These are phyloP conservation scores for Nyctalus aviator DNA, from an alignment of 2,797 vertebrate species.

Conservation along the genomic window DNA sequence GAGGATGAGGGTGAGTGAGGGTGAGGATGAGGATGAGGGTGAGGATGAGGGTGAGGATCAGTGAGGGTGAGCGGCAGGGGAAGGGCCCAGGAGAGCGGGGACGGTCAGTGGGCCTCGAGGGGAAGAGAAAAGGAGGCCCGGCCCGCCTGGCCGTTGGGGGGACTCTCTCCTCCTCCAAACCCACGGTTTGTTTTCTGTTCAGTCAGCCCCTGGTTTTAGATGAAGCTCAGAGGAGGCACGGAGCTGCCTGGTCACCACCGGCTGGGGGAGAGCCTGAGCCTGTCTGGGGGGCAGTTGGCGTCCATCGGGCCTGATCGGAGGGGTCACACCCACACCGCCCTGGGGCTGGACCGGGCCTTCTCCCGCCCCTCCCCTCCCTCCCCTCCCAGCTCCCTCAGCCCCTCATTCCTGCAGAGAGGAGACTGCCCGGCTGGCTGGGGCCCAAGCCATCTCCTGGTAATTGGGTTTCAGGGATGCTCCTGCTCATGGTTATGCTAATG, in stretches of 20 bases:
- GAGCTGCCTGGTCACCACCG: neutral
- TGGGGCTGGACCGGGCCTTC: neutral
- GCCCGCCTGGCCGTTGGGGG: neutral
- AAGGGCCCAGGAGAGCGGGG: neutral
- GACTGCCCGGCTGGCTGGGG: conserved; percentile 73
- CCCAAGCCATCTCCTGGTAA: conserved; percentile 78
- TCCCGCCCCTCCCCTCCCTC: neutral
- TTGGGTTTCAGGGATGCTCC: conserved; percentile 77
- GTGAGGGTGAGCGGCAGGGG: no score
- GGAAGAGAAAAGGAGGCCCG: neutral
- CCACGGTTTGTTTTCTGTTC: neutral
- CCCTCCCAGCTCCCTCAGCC: neutral
- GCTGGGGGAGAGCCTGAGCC: neutral
- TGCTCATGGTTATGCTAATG: conserved; percentile 75
- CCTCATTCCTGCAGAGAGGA: neutral
- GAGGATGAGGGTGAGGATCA: no score
- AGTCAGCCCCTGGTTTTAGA: neutral
- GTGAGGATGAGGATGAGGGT: no score
- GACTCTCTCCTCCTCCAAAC: neutral
- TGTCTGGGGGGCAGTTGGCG: no score
- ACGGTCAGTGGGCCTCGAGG: neutral
- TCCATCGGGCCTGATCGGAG: neutral
- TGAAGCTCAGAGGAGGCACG: neutral
- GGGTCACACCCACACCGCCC: neutral
- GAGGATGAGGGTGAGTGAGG: no score